phyloP scores from a whole-genome alignment of 2,888 invertebrate species.

The Leptura quadrifasciata region DNA sequence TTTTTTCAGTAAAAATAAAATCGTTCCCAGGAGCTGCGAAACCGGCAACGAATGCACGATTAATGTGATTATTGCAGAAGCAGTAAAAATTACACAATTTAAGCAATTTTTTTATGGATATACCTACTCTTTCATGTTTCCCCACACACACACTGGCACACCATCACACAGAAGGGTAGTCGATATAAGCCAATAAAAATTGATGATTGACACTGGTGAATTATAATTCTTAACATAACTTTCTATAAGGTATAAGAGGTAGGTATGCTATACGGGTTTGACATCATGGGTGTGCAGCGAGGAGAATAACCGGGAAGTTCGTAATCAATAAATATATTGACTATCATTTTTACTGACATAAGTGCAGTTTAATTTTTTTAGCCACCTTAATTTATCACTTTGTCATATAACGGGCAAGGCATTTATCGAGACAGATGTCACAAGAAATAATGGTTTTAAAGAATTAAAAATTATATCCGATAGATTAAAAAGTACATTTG shows the following conservation, averaged over 20 bases:
- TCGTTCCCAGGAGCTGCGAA: slow-evolving; percentile 31
- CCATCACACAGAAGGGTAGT: slow-evolving; percentile 15
- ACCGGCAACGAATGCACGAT: slow-evolving; percentile 40
- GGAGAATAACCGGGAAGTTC: background rate
- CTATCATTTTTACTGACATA: too few relatives aligned
- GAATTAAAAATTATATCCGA: too few relatives aligned
- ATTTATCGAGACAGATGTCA: too few relatives aligned
- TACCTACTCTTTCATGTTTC: slow-evolving; percentile 49
- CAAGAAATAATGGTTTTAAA: too few relatives aligned
- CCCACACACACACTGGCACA: slow-evolving; percentile 24
- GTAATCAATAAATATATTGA: too few relatives aligned
- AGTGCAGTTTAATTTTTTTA: too few relatives aligned
- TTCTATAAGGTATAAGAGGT: slow-evolving; percentile 35
- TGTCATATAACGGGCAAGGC: too few relatives aligned
- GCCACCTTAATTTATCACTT: too few relatives aligned
- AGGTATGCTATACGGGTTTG: slow-evolving; percentile 20
- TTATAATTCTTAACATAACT: slow-evolving; percentile 39
- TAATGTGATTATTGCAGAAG: slow-evolving; percentile 46
- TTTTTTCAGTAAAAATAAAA: slow-evolving; percentile 23
- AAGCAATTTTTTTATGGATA: slow-evolving; percentile 45
- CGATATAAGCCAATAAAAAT: slow-evolving; percentile 40
- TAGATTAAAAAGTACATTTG: too few relatives aligned
- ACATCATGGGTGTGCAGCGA: slow-evolving; percentile 27
- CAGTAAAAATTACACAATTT: slow-evolving; percentile 52
- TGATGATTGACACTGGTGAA: slow-evolving; percentile 7